A percentile compares a stretch with the other conserved stretches of the same genome.
Conservation (phyloP, 2,797 vertebrate species). For the Trachurus trachurus region DNA sequence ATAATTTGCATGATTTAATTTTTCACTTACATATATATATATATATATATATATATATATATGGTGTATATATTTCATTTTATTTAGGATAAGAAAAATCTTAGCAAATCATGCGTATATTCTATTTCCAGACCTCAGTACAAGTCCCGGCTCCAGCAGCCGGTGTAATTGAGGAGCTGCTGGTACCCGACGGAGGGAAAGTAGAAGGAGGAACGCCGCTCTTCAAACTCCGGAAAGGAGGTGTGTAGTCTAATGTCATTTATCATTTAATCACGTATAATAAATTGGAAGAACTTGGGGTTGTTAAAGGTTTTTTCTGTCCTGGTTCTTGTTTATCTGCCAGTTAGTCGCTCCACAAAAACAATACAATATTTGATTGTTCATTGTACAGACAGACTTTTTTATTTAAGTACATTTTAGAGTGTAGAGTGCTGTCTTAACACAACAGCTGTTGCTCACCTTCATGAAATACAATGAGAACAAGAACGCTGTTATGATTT, state of each 20-base stretch:
- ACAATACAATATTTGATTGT: neutral
- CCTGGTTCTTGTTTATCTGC: neutral
- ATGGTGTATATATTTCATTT: too few species aligned
- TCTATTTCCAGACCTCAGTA: slow-evolving; percentile 89
- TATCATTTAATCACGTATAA: neutral
- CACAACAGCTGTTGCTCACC: too few species aligned
- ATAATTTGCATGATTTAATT: neutral
- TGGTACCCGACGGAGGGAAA: slow-evolving; percentile 94
- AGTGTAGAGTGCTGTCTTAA: too few species aligned
- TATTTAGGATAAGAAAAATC: too few species aligned
- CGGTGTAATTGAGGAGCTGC: slow-evolving; percentile 94
- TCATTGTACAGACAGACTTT: neutral
- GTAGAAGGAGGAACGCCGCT: slow-evolving; percentile 95
- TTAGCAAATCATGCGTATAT: neutral
- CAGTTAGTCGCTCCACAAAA: neutral
- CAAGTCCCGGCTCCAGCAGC: slow-evolving; percentile 95
- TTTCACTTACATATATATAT: too few species aligned
- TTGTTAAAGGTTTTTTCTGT: neutral
- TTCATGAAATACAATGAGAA: too few species aligned
- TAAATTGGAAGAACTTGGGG: neutral
- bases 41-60: too few species aligned
- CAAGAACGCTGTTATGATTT: too few species aligned
- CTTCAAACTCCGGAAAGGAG: slow-evolving; percentile 96
- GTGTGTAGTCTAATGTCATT: slow-evolving; percentile 15
- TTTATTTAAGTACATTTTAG: too few species aligned